Base-by-base conservation (phyloP, 2,797 vertebrate genomes). In the Zalophus californianus region DNA sequence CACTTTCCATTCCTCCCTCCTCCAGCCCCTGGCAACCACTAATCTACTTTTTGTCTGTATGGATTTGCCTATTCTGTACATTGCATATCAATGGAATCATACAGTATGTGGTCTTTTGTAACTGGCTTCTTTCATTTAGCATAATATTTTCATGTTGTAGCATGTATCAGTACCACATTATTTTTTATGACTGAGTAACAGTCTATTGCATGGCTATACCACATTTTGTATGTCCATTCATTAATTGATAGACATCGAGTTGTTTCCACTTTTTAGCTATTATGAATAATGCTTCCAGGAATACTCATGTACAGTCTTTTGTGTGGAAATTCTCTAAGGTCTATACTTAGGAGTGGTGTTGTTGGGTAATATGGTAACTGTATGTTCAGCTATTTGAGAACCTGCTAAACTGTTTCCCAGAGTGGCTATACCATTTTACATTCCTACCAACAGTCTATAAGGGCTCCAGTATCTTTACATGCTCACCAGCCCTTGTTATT, bases 151-250 rank as follows among this genome's bases (percentile, higher is more conserved):
- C 32, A 18, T 58, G 7, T 64, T 41, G 12, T 29, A 95, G 18
- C 13, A 27, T 38, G 6, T 80, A 48, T 52, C 50, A 44, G 7
- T 32, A 50, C 5, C 29, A 4, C 12, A 32, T 68, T 93, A 52
- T 95, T 82, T 80, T 90, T 90, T 58, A 87, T 92, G 94, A 48
- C 68, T 88, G 60, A 93, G 1, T 85, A 84, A 52, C 72, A 82
- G 79, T 89, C 25, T 8, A 87, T 60, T 82, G 15, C 44, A 18
- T 85, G 64, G 25, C 16, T 79, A 73, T 66, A 56, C 29, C 52
- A 86, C 9, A 14, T 83, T 78, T 90, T 86, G 44, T 64, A 80
- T 75, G 66, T 77, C 23, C 20, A 44, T 80, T 95, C 58, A 78
- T 88, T 78, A 80, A 29, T 41, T 96, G 75, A 58, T 75, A 7